Percentiles rank a stretch among this genome's conserved stretches.
Evolutionary conservation across 2,113 vertebrate genomes (phyloP).

Genomic region (Percopsis transmontana): DNA sequence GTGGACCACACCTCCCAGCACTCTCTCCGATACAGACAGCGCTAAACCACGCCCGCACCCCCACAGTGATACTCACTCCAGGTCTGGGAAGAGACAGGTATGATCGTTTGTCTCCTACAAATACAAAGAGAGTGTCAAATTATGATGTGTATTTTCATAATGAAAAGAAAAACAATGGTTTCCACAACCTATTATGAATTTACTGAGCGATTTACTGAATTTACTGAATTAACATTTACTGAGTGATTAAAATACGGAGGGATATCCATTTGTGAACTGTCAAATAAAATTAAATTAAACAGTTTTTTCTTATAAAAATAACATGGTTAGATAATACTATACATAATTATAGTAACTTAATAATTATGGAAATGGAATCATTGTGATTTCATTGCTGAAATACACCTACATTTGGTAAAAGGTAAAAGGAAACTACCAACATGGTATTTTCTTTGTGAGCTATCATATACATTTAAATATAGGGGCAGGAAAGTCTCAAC

Average conservation of each 20-base stretch:
- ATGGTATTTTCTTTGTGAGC: constrained; percentile 14
- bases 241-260: too few species aligned
- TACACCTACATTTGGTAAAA: neutral
- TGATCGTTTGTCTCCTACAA: constrained; percentile 91
- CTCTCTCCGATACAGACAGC: too few species aligned
- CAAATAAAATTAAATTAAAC: too few species aligned
- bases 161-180: too few species aligned
- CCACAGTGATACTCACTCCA: constrained; percentile 83
- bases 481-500: constrained; percentile 19
- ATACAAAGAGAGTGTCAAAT: constrained; percentile 24
- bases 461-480: constrained; percentile 7
- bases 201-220: too few species aligned
- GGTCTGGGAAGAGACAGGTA: constrained; percentile 95
- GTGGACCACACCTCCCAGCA: too few species aligned
- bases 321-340: too few species aligned
- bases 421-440: neutral
- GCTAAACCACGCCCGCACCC: too few species aligned
- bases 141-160: too few species aligned
- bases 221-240: too few species aligned
- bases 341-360: constrained; percentile 17
- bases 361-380: neutral
- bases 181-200: too few species aligned
- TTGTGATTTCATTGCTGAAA: constrained; percentile 22
- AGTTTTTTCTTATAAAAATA: neutral
- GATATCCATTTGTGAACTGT: too few species aligned